phyloP scores from a whole-genome alignment of 2,797 vertebrate species.

The Thaleichthys pacificus region DNA sequence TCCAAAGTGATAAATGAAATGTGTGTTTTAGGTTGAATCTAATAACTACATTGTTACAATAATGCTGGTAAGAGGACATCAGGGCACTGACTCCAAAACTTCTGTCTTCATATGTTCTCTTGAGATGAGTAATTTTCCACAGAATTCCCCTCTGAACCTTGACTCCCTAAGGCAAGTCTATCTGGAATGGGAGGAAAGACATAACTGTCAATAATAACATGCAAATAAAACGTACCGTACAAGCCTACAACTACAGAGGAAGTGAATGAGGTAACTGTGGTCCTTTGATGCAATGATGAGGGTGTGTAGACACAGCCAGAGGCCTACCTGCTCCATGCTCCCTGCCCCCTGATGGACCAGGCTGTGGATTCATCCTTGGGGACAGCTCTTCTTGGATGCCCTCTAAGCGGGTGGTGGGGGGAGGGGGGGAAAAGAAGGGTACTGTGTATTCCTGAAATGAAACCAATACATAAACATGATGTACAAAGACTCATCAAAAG shows the following conservation, averaged over 20 bases:
- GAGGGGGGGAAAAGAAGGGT: conserved; percentile 17
- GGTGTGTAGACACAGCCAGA: not conserved
- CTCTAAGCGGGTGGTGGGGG: not conserved
- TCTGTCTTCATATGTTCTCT: not conserved
- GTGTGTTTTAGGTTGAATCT: not conserved
- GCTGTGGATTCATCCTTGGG: not conserved
- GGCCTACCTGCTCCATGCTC: conserved; percentile 9
- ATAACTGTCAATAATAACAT: not conserved
- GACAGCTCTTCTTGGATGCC: conserved; percentile 13
- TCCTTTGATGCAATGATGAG: not conserved
- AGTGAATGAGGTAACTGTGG: not conserved
- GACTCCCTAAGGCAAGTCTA: not conserved
- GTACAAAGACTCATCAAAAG: not conserved
- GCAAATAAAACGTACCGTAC: not conserved
- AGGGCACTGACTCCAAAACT: not conserved
- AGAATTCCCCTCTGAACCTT: not conserved
- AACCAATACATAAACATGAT: not conserved
- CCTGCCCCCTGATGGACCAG: conserved; percentile 11
- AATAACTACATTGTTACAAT: not conserved
- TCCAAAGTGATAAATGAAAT: too few relatives aligned
- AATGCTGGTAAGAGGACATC: too few relatives aligned
- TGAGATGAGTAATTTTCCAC: not conserved
- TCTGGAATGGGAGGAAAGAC: not conserved
- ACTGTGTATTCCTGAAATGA: conserved; percentile 10
- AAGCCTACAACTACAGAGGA: not conserved